Base-by-base conservation (phyloP, 2,888 invertebrate genomes). In the Hypomecis atomaria region DNA sequence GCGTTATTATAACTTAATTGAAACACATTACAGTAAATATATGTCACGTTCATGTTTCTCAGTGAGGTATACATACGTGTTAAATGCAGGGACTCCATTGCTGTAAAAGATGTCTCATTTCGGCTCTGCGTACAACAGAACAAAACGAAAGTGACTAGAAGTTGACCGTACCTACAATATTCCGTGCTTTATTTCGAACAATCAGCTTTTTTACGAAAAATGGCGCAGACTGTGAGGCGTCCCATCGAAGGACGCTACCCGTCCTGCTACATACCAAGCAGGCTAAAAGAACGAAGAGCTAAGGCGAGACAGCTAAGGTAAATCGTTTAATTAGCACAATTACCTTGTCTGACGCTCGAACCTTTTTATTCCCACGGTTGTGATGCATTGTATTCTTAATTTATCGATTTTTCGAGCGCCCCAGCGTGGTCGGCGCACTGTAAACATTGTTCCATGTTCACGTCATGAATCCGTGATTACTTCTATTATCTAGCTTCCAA, bases 181-280 rank as follows among this genome's bases (percentile, higher is more conserved):
- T 80, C 75, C 75, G 80, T 83, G 79, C 77, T 82, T 75, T 74
- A 69, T 78, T 79, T 80, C 67, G 73, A 75, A 81, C 76, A 77
- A 72, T 79, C 72, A 70, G 74, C 69, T 72, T 74, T 67, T 65
- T 71, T 74, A 69, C 63, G 69, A 75, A 90, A 84, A 85, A 96
- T 96, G 96, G 95, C 96, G 76, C 95, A 96, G 86, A 96, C 96
- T 37, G 93, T 94, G 69, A 94, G 96, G 83, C 93, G 94, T 74
- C 94, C 96, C 58, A 93, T 96, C 65, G 96, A 96, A 79, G 97
- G 97, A 64, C 93, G 94, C 73, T 94, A 94, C 81, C 97, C 97
- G 56, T 94, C 96, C n/a, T 97, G 97, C 83, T 96, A 96, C 67
- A 93, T 95, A 74, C 93, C 92, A 49, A 93, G 93, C 67, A 94